These are phyloP conservation scores for Campopleginae sp. DNA, from an alignment of 2,888 invertebrate species.

Conservation along the genomic window DNA sequence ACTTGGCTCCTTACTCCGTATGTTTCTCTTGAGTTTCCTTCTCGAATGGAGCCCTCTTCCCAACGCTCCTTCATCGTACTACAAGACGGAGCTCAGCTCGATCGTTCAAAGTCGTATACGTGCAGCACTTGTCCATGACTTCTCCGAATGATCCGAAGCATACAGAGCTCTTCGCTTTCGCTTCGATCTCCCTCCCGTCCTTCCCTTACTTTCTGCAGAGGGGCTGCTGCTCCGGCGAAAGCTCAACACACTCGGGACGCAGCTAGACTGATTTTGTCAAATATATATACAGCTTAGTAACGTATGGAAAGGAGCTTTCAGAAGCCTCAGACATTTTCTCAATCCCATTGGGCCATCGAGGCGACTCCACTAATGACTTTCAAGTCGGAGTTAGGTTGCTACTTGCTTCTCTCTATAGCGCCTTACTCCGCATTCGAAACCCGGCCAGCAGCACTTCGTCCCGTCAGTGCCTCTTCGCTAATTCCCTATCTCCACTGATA, in stretches of 20 bases:
- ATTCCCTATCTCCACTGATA: conserved; percentile 56
- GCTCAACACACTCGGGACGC: conserved; percentile 35
- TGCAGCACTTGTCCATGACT: conserved; percentile 43
- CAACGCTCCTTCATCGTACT: conserved; percentile 36
- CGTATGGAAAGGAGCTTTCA: conserved; percentile 31
- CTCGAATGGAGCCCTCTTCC: conserved; percentile 18
- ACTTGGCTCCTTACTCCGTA: conserved; percentile 18
- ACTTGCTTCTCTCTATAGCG: conserved; percentile 12
- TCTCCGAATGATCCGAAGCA: conserved; percentile 42
- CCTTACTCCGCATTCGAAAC: conserved; percentile 1
- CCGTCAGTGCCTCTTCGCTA: conserved; percentile 47
- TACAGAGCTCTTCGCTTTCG: conserved; percentile 42
- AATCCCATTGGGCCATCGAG: conserved; percentile 47
- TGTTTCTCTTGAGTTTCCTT: conserved; percentile 47
- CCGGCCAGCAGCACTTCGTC: conserved; percentile 26
- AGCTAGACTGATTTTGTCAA: conserved; percentile 46
- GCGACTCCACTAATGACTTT: conserved; percentile 46
- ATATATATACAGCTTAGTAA: conserved; percentile 28
- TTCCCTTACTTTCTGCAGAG: neutral
- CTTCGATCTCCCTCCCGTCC: conserved; percentile 33
- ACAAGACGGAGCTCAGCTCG: conserved; percentile 32
- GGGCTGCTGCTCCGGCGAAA: conserved; percentile 8
- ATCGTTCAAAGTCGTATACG: conserved; percentile 60
- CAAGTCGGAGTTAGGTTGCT: conserved; percentile 25
- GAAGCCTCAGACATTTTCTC: conserved; percentile 46